Evolutionary conservation across 2,888 invertebrate genomes (phyloP).

Genomic region (Melangyna quadrimaculata): DNA sequence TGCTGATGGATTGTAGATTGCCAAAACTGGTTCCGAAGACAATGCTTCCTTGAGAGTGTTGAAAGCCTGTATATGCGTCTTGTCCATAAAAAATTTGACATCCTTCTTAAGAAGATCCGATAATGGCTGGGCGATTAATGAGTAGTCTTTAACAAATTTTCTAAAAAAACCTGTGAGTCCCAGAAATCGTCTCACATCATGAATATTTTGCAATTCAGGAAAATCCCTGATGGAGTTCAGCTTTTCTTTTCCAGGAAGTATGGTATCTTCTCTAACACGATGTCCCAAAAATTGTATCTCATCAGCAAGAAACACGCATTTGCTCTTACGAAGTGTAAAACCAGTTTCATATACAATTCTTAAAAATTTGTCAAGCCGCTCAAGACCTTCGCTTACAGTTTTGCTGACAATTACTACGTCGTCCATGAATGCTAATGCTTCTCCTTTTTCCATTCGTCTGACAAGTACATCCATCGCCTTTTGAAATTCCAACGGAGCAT

Average conservation of each 20-base stretch:
- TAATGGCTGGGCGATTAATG: no score
- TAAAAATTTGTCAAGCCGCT: neutral
- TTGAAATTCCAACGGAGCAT: no score
- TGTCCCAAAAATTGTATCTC: no score
- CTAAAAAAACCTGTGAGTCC: constrained; percentile 66
- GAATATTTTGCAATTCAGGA: neutral
- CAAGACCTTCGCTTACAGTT: neutral
- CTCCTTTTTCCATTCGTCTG: no score
- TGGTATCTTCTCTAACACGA: neutral
- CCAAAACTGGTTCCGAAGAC: constrained; percentile 41
- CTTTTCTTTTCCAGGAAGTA: neutral
- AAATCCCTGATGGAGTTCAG: neutral
- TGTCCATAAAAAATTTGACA: constrained; percentile 49
- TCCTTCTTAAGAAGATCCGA: no score
- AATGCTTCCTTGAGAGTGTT: constrained; percentile 24
- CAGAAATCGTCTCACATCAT: constrained; percentile 57
- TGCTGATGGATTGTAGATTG: no score
- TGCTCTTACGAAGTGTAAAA: no score
- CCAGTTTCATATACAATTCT: neutral
- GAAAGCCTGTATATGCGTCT: constrained; percentile 37
- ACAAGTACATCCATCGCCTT: no score
- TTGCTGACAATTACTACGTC: no score
- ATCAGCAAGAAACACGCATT: no score
- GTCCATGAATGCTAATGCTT: no score
- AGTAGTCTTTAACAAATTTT: constrained; percentile 57